These are phyloP conservation scores for Drosophila nigricruria DNA, from an alignment of 2,888 invertebrate genomes.

Conservation along the genomic window DNA sequence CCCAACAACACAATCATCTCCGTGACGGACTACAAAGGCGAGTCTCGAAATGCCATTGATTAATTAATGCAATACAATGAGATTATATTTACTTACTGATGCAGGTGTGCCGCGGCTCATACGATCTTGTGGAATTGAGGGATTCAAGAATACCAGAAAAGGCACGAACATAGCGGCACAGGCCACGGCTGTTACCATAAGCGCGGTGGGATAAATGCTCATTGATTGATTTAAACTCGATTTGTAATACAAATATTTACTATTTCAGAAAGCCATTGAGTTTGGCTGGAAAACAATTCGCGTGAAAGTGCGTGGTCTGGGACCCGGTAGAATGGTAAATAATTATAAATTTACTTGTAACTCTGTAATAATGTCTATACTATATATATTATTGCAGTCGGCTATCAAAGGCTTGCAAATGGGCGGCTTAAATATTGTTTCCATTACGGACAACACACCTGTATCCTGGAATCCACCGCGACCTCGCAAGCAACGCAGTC, in stretches of 20 bases:
- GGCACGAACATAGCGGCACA: conserved; percentile 99
- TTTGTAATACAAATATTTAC: background rate
- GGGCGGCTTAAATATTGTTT: conserved; percentile 95
- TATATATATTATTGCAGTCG: conserved; percentile 89
- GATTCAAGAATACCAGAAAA: conserved; percentile 97
- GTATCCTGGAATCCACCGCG: conserved; percentile 94
- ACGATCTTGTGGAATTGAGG: conserved; percentile 94
- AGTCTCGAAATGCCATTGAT: conserved; percentile 7
- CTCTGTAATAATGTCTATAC: background rate
- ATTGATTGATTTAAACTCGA: background rate
- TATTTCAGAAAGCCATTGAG: conserved; percentile 89
- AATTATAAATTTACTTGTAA: background rate
- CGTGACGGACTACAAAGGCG: conserved; percentile 90
- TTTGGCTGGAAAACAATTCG: conserved; percentile 91
- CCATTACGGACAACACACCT: conserved; percentile 95
- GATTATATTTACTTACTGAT: conserved; percentile 24
- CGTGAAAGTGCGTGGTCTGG: conserved; percentile 92
- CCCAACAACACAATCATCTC: conserved; percentile 95
- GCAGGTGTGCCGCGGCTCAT: conserved; percentile 87
- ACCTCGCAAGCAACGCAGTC: conserved; percentile 92
- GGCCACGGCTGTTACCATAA: conserved; percentile 94
- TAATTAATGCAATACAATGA: background rate
- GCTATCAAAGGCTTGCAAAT: conserved; percentile 97
- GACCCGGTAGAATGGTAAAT: conserved; percentile 95
- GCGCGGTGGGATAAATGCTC: conserved; percentile 87